Conservation (phyloP, 2,113 vertebrate genomes). For the Lethenteron reissneri region DNA sequence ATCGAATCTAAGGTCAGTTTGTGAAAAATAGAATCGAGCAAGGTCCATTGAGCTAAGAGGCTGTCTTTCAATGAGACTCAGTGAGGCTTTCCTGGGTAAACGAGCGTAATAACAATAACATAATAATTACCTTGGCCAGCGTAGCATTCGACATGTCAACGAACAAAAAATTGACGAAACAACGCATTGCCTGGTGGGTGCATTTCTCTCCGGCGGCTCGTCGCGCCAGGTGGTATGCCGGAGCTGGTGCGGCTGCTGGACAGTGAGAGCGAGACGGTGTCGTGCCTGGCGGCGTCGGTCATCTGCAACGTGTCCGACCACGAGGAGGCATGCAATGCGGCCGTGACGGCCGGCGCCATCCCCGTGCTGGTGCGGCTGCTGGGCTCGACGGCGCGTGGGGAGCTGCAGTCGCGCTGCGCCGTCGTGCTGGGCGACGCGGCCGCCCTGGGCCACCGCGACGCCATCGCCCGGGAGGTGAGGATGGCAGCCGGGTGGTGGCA, state of each 20-base stretch:
- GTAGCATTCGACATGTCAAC: no score
- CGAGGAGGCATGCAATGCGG: constrained; percentile 12
- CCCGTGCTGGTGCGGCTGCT: constrained; percentile 22
- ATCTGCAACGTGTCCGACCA: constrained; percentile 30
- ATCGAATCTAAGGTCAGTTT: no score
- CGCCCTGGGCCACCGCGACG: constrained; percentile 1
- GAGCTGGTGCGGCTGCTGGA: constrained; percentile 23
- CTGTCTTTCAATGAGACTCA: no score
- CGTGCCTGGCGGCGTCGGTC: constrained; percentile 24
- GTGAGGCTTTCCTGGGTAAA: no score
- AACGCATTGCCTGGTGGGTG: no score
- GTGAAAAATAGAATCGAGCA: no score
- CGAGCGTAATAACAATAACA: no score
- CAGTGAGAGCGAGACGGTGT: constrained; percentile 15
- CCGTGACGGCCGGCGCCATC: constrained; percentile 21
- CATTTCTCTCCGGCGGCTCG: neutral
- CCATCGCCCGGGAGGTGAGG: no score
- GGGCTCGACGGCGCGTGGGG: constrained; percentile 15
- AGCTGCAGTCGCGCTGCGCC: constrained; percentile 28
- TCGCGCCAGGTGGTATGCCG: constrained; percentile 22
- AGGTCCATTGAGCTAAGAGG: no score
- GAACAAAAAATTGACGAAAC: no score
- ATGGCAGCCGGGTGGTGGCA: no score
- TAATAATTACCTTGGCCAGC: no score
- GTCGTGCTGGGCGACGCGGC: constrained; percentile 29